Conservation (phyloP, 2,113 vertebrate species). For the Potamarius usumacintae region DNA sequence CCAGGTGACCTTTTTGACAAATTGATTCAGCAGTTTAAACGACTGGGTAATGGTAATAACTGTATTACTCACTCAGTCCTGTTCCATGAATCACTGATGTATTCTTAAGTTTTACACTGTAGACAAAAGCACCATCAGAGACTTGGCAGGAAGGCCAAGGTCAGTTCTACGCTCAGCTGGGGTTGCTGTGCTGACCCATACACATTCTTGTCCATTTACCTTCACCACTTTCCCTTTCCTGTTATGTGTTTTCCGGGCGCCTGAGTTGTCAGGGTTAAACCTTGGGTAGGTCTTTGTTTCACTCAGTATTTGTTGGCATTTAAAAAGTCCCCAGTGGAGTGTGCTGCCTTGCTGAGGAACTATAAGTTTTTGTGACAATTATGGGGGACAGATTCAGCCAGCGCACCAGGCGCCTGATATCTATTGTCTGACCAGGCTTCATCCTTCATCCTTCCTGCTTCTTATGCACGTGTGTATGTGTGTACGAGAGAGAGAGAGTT, state of each 20-base stretch:
- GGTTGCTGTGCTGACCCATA: slow-evolving; percentile 14
- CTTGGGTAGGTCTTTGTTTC: slow-evolving; percentile 38
- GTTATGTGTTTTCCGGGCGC: slow-evolving; percentile 40
- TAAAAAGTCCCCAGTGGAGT: slow-evolving; percentile 30
- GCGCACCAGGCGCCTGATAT: slow-evolving; percentile 27
- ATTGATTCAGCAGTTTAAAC: neutral
- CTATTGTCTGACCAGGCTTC: slow-evolving; percentile 21
- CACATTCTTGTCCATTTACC: slow-evolving; percentile 17
- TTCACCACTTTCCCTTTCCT: slow-evolving; percentile 32
- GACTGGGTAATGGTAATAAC: neutral
- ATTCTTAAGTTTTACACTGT: neutral
- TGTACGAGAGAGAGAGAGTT: neutral
- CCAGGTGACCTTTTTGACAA: neutral
- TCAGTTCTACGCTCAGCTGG: neutral
- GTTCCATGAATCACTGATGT: neutral
- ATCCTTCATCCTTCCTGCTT: slow-evolving; percentile 53
- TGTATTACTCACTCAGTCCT: neutral
- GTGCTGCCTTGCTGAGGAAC: slow-evolving; percentile 19
- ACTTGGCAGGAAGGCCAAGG: slow-evolving; percentile 4
- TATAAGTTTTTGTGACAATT: neutral
- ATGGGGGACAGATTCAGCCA: slow-evolving; percentile 15
- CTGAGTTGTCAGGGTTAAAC: slow-evolving; percentile 10
- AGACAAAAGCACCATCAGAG: neutral
- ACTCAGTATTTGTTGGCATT: neutral
- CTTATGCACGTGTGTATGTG: neutral